Conservation (phyloP, 2,113 vertebrate species). For the Anolis sagrei region DNA sequence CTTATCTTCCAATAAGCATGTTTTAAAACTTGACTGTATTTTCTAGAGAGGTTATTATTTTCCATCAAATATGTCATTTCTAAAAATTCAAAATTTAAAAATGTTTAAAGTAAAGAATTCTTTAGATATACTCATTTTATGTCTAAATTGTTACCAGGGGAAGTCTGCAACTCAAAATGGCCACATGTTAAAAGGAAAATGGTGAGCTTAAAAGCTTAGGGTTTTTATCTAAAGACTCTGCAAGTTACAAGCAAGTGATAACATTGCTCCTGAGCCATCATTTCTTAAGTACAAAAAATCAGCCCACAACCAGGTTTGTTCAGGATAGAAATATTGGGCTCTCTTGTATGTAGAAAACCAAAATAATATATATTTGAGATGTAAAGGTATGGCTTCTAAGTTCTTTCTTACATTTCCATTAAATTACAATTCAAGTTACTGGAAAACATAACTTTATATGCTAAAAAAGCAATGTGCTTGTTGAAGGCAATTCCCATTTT, state of each 20-base stretch:
- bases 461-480: slow-evolving; percentile 82
- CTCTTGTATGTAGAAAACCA: slow-evolving; percentile 36
- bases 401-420: slow-evolving; percentile 68
- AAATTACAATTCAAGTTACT: slow-evolving; percentile 75
- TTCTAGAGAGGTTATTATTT: slow-evolving; percentile 53
- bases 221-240: slow-evolving; percentile 53
- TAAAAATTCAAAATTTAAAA: slow-evolving; percentile 62
- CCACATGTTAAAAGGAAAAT: slow-evolving; percentile 60
- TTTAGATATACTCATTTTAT: slow-evolving; percentile 34
- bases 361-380: slow-evolving; percentile 47
- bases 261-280: slow-evolving; percentile 46
- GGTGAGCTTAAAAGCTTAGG: slow-evolving; percentile 54
- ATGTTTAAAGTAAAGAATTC: slow-evolving; percentile 21
- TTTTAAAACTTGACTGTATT: slow-evolving; percentile 48
- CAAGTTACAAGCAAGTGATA: slow-evolving; percentile 45
- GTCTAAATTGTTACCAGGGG: slow-evolving; percentile 53
- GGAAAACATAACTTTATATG: slow-evolving; percentile 78
- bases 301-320: slow-evolving; percentile 39
- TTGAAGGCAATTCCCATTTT: slow-evolving; percentile 74
- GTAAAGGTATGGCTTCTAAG: slow-evolving; percentile 69
- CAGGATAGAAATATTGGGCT: slow-evolving; percentile 36
- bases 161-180: slow-evolving; percentile 52
- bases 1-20: slow-evolving; percentile 43
- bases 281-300: slow-evolving; percentile 38
- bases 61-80: slow-evolving; percentile 20